A percentile compares a stretch with the other conserved stretches of the same genome.
Evolutionary conservation across 2,797 vertebrate genomes (phyloP).

Genomic region (Hephaestus fuliginosus): DNA sequence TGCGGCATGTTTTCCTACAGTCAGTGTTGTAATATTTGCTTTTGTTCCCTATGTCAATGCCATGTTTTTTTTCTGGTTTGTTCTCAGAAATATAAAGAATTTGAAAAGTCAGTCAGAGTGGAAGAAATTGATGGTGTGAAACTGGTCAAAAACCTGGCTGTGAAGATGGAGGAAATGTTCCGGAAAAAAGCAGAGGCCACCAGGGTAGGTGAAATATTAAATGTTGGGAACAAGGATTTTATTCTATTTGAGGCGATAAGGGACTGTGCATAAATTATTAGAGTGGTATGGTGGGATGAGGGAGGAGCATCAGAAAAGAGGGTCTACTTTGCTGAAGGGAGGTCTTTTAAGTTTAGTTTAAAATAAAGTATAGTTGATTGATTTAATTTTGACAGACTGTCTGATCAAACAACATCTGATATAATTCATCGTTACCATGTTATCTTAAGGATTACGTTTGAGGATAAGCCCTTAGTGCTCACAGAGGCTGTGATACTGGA

Average conservation of each 20-base stretch:
- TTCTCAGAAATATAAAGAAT: conserved; percentile 96
- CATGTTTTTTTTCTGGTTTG: conserved; percentile 21
- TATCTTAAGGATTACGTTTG: neutral
- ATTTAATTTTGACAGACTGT: neutral
- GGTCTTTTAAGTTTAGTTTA: neutral
- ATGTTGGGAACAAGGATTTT: neutral
- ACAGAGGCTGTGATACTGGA: neutral
- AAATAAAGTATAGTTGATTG: neutral
- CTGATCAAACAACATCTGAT: neutral
- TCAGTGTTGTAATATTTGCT: neutral
- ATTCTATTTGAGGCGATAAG: neutral
- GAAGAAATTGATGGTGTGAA: conserved; percentile 97
- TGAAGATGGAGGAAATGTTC: conserved; percentile 98
- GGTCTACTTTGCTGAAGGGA: neutral
- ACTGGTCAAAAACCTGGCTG: conserved; percentile 94
- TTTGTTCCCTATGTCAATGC: neutral
- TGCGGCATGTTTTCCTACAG: neutral
- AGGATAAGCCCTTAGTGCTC: neutral
- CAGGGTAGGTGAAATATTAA: conserved; percentile 84
- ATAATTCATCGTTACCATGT: conserved; percentile 9
- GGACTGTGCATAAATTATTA: neutral
- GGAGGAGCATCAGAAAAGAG: neutral
- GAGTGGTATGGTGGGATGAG: too few relatives aligned
- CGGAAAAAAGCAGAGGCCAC: conserved; percentile 95
- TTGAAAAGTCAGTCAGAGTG: conserved; percentile 93